Evolutionary conservation across 1,140 invertebrate species (phyloP).

Genomic region (Wasmannia auropunctata): DNA sequence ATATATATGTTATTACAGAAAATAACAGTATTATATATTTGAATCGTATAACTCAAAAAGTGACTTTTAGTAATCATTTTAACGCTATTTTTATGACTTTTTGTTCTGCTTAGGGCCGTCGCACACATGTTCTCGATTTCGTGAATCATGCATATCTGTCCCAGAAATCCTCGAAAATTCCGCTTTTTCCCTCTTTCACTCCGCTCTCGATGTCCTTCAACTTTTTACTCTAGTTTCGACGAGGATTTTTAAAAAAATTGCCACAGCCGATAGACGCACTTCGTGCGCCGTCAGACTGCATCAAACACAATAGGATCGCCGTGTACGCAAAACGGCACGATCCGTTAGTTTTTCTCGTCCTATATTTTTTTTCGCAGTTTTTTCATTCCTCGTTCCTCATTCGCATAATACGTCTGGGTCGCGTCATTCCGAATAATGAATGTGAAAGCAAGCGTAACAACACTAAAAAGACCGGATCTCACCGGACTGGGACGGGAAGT

Average conservation of each 20-base stretch:
- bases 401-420: not conserved
- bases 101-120: too few relatives aligned
- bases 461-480: slow-evolving; percentile 10
- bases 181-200: not conserved
- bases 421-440: not conserved
- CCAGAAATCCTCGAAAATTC: not conserved
- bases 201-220: not conserved
- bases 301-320: slow-evolving; percentile 5
- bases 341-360: not conserved
- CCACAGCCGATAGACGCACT: not conserved
- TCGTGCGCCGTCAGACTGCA: not conserved
- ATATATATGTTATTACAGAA: too few relatives aligned
- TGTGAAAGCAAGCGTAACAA: slow-evolving; percentile 10
- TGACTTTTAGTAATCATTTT: too few relatives aligned
- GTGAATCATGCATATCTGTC: not conserved
- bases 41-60: too few relatives aligned
- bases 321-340: not conserved
- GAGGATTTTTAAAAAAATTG: not conserved
- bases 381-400: not conserved
- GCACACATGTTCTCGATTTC: not conserved
- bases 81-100: too few relatives aligned
- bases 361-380: slow-evolving; percentile 4
- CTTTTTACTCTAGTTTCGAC: slow-evolving; percentile 1
- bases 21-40: too few relatives aligned
- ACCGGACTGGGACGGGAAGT: not conserved